Base-by-base conservation (phyloP, 2,797 vertebrate genomes). In the Micromesistius poutassou region DNA sequence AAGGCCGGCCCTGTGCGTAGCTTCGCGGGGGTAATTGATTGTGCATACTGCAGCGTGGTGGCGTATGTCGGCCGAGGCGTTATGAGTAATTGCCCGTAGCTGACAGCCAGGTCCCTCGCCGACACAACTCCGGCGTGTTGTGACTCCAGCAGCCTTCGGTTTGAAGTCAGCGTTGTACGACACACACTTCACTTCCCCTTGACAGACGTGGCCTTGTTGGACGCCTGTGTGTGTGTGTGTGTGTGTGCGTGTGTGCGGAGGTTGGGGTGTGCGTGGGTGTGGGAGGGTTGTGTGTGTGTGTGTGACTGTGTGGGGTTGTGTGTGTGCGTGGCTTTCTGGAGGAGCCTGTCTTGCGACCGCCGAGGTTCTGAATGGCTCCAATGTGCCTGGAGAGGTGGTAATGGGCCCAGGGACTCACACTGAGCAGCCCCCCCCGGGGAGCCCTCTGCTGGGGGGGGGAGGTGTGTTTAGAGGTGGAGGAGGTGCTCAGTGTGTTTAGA, bases 301-400 rank as follows among this genome's bases (percentile, higher is more conserved):
- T 71, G 75, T 42, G 70, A 74, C 35, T 74, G 38, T 30, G 72
- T 40, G n/a, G n/a, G n/a, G n/a, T n/a, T n/a, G n/a, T n/a, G 50
- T 70, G 72, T 31, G 74, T 25, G 36, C 40, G 30, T 74, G 74
- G 70, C 80, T 74, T 68, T 73, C 78, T 38, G 77, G 80, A 81
- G 78, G 81, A 73, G 81, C 80, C 72, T 35, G 76, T 80, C 79
- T 85, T 76, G 79, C 42, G 82, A 76, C 84, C 91, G 93, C 84
- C 89, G 93, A 87, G 89, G 91, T 88, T 94, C 95, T 97, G 94
- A 98, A 98, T 96, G 96, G 95, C 90, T 90, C 95, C 95, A 96
- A 94, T 97, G 96, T 97, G 93, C 91, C 87, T 89, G 90, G 89
- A 91, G 92, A 91, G 94, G 93, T 85, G 78, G 90, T 76, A 78